phyloP scores from a whole-genome alignment of 1,140 invertebrate species.

The Proales similis region DNA sequence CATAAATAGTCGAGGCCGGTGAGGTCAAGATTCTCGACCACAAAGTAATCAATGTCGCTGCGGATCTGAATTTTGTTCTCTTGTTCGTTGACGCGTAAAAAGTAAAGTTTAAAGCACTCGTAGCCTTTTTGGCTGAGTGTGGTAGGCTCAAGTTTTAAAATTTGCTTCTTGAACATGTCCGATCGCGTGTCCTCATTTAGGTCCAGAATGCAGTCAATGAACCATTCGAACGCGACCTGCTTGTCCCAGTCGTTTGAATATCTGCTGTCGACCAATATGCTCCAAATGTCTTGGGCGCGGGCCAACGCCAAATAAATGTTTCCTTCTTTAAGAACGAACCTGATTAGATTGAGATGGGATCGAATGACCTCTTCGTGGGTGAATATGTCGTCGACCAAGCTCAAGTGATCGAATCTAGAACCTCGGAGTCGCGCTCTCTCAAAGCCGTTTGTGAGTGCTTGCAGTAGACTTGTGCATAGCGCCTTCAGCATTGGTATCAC shows the following conservation, averaged over 20 bases:
- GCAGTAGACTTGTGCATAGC: constrained; percentile 13
- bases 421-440: constrained; percentile 53
- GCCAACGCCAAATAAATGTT: constrained; percentile 55
- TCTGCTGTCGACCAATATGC: constrained; percentile 51
- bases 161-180: constrained; percentile 56
- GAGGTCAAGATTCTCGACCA: constrained; percentile 43
- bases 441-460: constrained; percentile 42
- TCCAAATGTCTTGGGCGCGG: constrained; percentile 56
- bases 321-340: constrained; percentile 57
- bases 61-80: constrained; percentile 52
- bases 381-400: constrained; percentile 54
- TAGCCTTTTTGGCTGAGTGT: constrained; percentile 54
- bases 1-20: constrained; percentile 56
- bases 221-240: constrained; percentile 57
- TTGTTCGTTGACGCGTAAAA: constrained; percentile 56
- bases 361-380: constrained; percentile 54
- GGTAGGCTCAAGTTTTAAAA: constrained; percentile 53
- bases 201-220: constrained; percentile 55
- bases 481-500: constrained; percentile 13
- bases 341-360: constrained; percentile 55
- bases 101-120: constrained; percentile 56
- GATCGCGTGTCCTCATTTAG: constrained; percentile 55
- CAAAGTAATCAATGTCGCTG: constrained; percentile 36
- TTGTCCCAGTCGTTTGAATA: neutral
- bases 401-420: constrained; percentile 42